Conservation (phyloP, 1,140 invertebrate species). For the Philopotamus ludificatus region DNA sequence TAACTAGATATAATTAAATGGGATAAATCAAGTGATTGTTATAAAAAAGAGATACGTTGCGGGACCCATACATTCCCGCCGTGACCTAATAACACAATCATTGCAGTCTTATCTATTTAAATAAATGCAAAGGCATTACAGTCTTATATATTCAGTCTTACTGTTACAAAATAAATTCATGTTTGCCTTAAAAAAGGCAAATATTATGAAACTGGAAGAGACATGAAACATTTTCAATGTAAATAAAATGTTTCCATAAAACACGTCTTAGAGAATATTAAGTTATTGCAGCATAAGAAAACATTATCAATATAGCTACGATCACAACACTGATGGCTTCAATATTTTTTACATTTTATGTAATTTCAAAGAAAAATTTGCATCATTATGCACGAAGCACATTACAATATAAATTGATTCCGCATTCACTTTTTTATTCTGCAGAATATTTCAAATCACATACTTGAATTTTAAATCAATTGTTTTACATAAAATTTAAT, state of each 20-base stretch:
- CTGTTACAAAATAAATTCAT: constrained; percentile 39
- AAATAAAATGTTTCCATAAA: constrained; percentile 38
- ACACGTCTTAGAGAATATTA: constrained; percentile 40
- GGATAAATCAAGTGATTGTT: too few relatives aligned
- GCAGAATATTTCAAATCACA: constrained; percentile 23
- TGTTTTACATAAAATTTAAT: constrained; percentile 21
- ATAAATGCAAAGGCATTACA: constrained; percentile 39
- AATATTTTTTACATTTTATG: constrained; percentile 42
- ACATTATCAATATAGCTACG: constrained; percentile 39
- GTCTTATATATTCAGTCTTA: constrained; percentile 42
- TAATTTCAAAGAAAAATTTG: constrained; percentile 33
- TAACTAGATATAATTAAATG: constrained; percentile 15
- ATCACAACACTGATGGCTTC: constrained; percentile 42
- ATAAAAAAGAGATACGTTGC: background rate
- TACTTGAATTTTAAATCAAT: constrained; percentile 30
- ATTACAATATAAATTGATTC: constrained; percentile 5
- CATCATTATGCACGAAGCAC: constrained; percentile 1
- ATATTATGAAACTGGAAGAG: constrained; percentile 32
- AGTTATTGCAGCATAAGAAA: constrained; percentile 39
- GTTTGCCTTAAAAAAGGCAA: constrained; percentile 13
- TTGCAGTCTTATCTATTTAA: constrained; percentile 35
- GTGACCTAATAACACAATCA: constrained; percentile 1
- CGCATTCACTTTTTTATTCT: background rate
- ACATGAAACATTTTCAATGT: constrained; percentile 1
- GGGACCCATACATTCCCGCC: background rate